A percentile compares a stretch with the other conserved stretches of the same genome.
Conservation (phyloP, 2,888 invertebrate species). For the Lochmaea capreae region DNA sequence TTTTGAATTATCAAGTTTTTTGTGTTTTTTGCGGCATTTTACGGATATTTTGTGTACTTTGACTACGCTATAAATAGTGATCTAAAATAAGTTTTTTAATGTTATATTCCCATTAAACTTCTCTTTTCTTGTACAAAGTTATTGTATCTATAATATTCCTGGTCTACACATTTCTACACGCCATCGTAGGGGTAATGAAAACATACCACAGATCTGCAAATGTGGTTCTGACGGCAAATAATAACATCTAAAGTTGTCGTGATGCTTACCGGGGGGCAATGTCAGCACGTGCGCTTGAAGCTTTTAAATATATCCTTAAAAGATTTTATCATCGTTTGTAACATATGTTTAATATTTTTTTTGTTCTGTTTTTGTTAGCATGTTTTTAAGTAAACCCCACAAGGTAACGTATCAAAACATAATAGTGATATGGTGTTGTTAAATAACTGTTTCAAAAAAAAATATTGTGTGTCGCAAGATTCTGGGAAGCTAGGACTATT, state of each 20-base stretch:
- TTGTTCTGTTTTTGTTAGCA: not conserved
- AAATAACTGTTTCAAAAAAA: no score
- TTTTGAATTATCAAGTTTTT: no score
- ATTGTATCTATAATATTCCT: not conserved
- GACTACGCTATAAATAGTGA: no score
- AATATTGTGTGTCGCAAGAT: no score
- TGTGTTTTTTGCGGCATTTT: no score
- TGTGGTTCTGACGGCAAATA: constrained; percentile 17
- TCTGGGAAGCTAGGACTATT: no score
- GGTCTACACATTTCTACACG: not conserved
- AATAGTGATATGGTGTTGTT: no score
- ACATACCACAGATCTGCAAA: constrained; percentile 7
- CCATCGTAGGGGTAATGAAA: constrained; percentile 3
- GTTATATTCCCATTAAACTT: no score
- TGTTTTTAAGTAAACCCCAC: not conserved
- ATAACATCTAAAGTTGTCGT: constrained; percentile 19
- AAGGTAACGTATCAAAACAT: not conserved
- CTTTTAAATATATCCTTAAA: constrained; percentile 14
- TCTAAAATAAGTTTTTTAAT: no score
- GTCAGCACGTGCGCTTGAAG: constrained; percentile 15
- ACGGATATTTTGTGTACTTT: no score
- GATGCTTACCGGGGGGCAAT: constrained; percentile 16
- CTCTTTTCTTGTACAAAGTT: no score
- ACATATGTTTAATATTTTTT: not conserved
- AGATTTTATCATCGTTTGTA: constrained; percentile 1